These are phyloP conservation scores for Melospiza georgiana DNA, from an alignment of 2,113 vertebrate species.

Conservation along the genomic window DNA sequence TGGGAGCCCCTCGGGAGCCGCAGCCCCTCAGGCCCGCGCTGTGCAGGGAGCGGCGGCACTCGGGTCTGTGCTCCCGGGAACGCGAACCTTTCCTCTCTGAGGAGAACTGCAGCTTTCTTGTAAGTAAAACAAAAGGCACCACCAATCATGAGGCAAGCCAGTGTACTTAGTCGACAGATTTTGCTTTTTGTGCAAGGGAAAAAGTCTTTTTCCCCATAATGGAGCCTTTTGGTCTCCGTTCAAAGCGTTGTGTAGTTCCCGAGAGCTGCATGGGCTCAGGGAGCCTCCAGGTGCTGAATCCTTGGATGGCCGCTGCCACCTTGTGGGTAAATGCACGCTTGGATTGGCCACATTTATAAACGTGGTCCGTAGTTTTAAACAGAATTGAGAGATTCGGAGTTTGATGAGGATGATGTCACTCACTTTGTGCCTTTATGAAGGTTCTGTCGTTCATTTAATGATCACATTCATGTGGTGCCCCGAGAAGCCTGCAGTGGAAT, in stretches of 20 bases:
- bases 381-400: not conserved
- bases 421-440: not conserved
- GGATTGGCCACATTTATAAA: not conserved
- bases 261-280: fast-evolving
- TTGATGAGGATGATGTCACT: not conserved
- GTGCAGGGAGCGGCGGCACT: fast-evolving
- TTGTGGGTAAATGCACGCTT: not conserved
- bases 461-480: not conserved
- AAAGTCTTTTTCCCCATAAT: fast-evolving
- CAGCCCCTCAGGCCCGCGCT: not conserved
- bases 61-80: too few relatives aligned
- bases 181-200: too few relatives aligned
- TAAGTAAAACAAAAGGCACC: too few relatives aligned
- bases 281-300: fast-evolving
- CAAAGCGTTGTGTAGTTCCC: fast-evolving
- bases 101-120: fast-evolving
- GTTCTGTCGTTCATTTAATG: not conserved
- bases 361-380: not conserved
- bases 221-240: fast-evolving
- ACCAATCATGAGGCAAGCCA: fast-evolving
- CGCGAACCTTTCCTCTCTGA: fast-evolving
- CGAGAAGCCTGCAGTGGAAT: not conserved
- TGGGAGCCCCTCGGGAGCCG: not conserved
- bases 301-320: not conserved
- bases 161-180: fast-evolving